Evolutionary conservation across 2,113 vertebrate species (phyloP).

Genomic region (Marmota flaviventris): DNA sequence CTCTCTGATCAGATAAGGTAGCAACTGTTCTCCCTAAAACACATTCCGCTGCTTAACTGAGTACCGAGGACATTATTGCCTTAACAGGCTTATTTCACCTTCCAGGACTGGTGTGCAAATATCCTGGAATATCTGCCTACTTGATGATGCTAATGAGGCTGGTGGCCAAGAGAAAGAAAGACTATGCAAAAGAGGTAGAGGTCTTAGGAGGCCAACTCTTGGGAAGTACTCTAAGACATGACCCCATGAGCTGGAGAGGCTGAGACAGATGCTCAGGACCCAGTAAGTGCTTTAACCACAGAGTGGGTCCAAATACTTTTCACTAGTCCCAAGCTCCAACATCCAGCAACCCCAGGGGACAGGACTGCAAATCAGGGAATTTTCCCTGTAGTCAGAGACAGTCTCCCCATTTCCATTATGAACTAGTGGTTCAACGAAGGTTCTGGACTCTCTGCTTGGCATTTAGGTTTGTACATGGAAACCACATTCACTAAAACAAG

Average conservation of each 20-base stretch:
- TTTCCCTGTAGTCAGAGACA: not conserved
- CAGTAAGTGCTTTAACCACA: not conserved
- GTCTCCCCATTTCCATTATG: rapidly evolving
- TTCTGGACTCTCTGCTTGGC: not conserved
- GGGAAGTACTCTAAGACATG: not conserved
- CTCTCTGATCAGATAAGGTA: slow-evolving; percentile 20
- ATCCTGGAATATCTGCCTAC: not conserved
- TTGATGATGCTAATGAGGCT: rapidly evolving
- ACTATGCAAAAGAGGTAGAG: not conserved
- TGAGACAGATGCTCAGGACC: not conserved
- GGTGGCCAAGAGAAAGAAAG: not conserved
- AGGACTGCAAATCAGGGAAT: not conserved
- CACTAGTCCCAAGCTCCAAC: not conserved
- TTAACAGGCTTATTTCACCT: not conserved
- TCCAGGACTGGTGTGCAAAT: not conserved
- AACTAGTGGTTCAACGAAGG: not conserved
- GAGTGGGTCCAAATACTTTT: not conserved
- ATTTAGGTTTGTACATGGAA: not conserved
- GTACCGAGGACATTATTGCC: not conserved
- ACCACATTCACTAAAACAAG: not conserved
- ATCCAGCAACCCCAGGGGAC: not conserved
- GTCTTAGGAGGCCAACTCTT: not conserved
- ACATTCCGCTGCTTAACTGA: not conserved
- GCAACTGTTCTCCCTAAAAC: not conserved
- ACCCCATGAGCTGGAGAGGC: not conserved